Evolutionary conservation across 2,113 vertebrate species (phyloP).

Genomic region (Fregata magnificens): DNA sequence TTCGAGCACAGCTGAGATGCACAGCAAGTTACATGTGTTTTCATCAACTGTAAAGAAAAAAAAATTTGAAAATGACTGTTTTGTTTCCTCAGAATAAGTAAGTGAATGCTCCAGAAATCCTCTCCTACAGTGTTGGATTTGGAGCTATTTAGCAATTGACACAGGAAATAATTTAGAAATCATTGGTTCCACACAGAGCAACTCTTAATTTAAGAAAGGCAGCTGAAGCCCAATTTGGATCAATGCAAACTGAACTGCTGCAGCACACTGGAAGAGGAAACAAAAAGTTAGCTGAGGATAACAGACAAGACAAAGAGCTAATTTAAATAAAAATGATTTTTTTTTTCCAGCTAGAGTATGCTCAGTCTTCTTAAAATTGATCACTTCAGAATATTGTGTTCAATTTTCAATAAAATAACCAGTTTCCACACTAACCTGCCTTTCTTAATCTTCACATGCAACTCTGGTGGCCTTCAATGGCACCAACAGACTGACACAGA

Average conservation of each 20-base stretch:
- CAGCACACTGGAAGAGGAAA: neutral
- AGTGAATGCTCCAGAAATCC: neutral
- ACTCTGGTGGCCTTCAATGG: neutral
- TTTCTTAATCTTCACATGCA: neutral
- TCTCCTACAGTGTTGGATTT: neutral
- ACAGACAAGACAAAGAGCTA: neutral
- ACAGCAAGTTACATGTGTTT: neutral
- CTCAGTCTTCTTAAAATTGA: neutral
- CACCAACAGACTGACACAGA: neutral
- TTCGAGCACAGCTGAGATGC: neutral
- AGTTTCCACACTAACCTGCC: neutral
- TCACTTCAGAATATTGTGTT: neutral
- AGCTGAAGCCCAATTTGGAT: neutral
- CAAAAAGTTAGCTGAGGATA: neutral
- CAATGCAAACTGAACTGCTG: neutral
- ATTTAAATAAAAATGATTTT: neutral
- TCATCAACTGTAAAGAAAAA: neutral
- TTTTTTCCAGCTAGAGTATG: neutral
- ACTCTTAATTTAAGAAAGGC: neutral
- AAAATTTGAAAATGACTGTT: neutral
- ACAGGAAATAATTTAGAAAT: conserved; percentile 22
- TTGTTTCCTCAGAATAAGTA: neutral
- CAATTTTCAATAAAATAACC: neutral
- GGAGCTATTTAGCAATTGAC: neutral
- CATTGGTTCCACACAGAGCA: neutral